Evolutionary conservation across 2,113 vertebrate genomes (phyloP), one percentile per base, ranked within the genome.

Genomic region (Suricata suricatta): DNA sequence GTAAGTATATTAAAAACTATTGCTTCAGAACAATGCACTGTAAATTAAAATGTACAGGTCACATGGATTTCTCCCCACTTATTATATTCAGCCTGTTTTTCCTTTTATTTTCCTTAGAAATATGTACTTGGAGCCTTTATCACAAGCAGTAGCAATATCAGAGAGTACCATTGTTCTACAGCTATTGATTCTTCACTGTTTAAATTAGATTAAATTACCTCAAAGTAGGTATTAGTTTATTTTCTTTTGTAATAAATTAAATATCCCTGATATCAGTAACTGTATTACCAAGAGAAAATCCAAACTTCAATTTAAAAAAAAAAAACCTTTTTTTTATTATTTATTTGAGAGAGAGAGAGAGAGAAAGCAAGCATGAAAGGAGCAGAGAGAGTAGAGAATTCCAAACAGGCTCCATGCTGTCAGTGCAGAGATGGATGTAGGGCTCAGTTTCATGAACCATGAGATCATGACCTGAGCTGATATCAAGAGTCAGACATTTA

Each of bases 61-160:
- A 82, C 0, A 14, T 91, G 50, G 17, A 52, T 60, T 25, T 88
- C 29, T 90, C 82, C 25, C 57, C 60, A 50, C 2, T 11, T 85
- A 21, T 71, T 88, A 79, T 86, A 74, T 44, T 16, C 35, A 80
- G 29, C 66, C 33, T 52, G 15, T 35, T 64, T 64, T 63, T n/a
- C 27, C 21, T 85, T 66, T 68, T 90, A 29, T 83, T 93, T 96
- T 85, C 21, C 47, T 38, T 35, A 66, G 69, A 88, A 96, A 88
- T 1, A 44, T 29, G 57, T 66, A 9, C 3, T 83, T 76, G 1
- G 17, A 94, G 13, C 0, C 57, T 88, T 88, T 50, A 76, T 7
- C 82, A 31, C 81, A 14, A 60, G 31, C 23, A 88, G 12, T 44
- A 19, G 60, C 60, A 69, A 68, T 16, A 52, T 35, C 44, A 81